Evolutionary conservation across 2,888 invertebrate species (phyloP), one percentile per base, ranked within the genome.

Genomic region (Lobophora halterata): DNA sequence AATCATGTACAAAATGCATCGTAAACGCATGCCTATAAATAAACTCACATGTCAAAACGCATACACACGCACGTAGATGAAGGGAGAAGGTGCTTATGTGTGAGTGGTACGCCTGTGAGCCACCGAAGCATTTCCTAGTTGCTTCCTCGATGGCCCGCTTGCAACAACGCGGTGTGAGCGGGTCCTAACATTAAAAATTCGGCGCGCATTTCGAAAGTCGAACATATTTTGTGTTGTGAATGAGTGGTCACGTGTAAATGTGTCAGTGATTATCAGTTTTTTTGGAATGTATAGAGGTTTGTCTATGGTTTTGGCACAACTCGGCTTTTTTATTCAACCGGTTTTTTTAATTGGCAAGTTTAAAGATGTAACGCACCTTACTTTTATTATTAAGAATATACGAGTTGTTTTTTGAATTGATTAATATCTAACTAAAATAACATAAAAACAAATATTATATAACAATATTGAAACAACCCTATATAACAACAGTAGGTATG

Each of bases 101-200:
- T 65, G 63, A 50, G 61, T 59, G 56, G 52, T 52, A 58, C 24
- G 43, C 52, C 57, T 57, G 85, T 77, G 74, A 61, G 50, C 44
- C n/a, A 39, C 57, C 17, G 36, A 16, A 74, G 64, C 73, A 77
- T 79, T 86, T 87, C 87, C 86, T 87, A 86, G 83, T 86, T 75
- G 81, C 64, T 78, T 77, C 79, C 76, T 61, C 69, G 79, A 74
- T 77, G 79, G 83, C 81, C 79, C 81, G 83, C 81, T 79, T 79
- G 80, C 79, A 78, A 77, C 82, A 80, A 70, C 71, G 65, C 74
- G 70, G 71, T 83, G 83, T 85, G 71, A 76, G 80, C 82, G 79
- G 78, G 81, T 75, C 85, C 79, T 85, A 74, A 80, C 61, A 32
- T 37, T 46, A 41, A 18, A 58, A 64, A 65, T 77, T 75, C 71